Percentiles rank a stretch among this genome's conserved stretches.
Evolutionary conservation across 2,888 invertebrate species (phyloP).

Genomic region (Allolobophora icterica): DNA sequence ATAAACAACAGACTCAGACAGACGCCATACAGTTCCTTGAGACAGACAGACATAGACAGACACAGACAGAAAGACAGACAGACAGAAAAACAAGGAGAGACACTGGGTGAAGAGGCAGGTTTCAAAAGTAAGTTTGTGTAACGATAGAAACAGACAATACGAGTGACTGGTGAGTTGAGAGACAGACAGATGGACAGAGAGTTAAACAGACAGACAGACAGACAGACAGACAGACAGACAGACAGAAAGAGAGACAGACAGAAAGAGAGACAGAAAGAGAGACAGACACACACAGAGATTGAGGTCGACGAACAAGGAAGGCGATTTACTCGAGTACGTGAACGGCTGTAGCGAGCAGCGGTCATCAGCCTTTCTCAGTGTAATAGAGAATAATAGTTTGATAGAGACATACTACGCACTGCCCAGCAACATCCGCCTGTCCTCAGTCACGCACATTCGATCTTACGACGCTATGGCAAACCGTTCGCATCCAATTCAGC

Average conservation of each 20-base stretch:
- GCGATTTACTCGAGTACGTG: not conserved
- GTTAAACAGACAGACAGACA: not conserved
- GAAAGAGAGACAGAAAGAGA: not conserved
- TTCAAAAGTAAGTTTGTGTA: too few relatives aligned
- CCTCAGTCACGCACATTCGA: not conserved
- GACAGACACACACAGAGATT: not conserved
- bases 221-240: not conserved
- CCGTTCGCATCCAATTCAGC: not conserved
- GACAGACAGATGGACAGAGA: too few relatives aligned
- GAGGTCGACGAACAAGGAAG: not conserved
- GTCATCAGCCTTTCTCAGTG: not conserved
- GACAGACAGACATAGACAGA: not conserved
- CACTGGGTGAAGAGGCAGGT: too few relatives aligned
- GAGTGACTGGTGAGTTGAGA: too few relatives aligned
- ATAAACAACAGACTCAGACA: not conserved
- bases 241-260: not conserved
- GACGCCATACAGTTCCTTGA: not conserved
- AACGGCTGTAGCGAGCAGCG: not conserved
- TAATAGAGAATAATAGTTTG: not conserved
- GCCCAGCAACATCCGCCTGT: not conserved
- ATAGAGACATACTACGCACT: not conserved
- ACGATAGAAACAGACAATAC: too few relatives aligned
- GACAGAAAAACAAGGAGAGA: not conserved
- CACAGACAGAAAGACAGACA: not conserved
- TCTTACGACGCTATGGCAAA: not conserved